phyloP scores from a whole-genome alignment of 2,797 vertebrate genomes.

The Galaxias olidus region DNA sequence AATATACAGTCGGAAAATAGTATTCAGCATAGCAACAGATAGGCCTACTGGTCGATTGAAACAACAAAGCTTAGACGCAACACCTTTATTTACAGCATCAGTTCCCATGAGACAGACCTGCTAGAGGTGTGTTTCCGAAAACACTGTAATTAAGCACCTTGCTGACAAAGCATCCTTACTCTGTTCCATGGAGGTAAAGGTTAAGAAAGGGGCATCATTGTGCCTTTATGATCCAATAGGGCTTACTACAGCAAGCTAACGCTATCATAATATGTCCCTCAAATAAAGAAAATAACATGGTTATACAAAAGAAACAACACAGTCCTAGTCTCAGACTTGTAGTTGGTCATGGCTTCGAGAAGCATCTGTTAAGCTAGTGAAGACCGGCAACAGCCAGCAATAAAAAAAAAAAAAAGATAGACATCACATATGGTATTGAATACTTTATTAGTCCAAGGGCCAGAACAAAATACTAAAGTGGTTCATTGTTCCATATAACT shows the following conservation, averaged over 20 bases:
- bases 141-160: constrained; percentile 13
- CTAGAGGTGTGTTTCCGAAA: constrained; percentile 18
- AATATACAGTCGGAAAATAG: neutral
- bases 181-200: constrained; percentile 5
- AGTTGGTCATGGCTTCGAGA: too few species aligned
- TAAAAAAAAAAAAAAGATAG: too few species aligned
- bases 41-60: neutral
- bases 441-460: too few species aligned
- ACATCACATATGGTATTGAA: too few species aligned
- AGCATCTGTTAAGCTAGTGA: too few species aligned
- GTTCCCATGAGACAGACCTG: constrained; percentile 7
- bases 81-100: constrained; percentile 17
- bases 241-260: too few species aligned
- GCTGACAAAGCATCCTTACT: constrained; percentile 28
- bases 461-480: too few species aligned
- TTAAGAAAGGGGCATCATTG: neutral
- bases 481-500: constrained; percentile 22
- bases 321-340: too few species aligned
- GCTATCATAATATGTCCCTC: too few species aligned
- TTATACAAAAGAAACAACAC: too few species aligned
- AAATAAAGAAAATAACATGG: too few species aligned
- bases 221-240: neutral
- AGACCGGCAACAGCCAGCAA: too few species aligned
- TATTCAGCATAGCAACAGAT: neutral
- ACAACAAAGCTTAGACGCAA: neutral